phyloP scores from a whole-genome alignment of 2,113 vertebrate genomes.

The Psophia crepitans region DNA sequence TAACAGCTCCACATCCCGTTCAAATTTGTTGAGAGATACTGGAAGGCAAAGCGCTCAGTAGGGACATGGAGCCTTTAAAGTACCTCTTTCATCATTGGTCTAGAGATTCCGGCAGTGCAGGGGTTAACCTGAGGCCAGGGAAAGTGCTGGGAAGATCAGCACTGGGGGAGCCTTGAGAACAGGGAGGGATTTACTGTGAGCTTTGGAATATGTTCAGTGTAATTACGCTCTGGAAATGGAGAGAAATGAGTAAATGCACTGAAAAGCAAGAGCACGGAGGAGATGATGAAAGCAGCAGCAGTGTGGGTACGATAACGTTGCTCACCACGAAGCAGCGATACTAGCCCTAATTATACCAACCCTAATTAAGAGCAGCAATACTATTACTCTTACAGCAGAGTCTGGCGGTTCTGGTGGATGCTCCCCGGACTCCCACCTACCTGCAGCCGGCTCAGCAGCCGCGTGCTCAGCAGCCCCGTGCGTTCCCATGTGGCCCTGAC shows the following conservation, averaged over 20 bases:
- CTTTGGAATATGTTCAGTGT: background rate
- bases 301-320: accelerated
- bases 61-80: background rate
- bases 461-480: background rate
- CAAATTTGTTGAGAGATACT: background rate
- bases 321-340: accelerated
- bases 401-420: background rate
- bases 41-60: background rate
- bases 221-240: background rate
- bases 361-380: background rate
- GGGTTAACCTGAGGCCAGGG: background rate
- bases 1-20: background rate
- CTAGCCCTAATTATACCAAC: background rate
- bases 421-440: background rate
- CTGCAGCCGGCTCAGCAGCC: background rate
- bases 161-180: background rate
- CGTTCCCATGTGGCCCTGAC: accelerated
- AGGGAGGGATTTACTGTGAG: background rate
- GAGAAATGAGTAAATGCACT: background rate
- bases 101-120: background rate
- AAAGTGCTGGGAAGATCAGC: background rate
- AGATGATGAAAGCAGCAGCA: background rate
- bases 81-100: background rate
- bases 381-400: background rate
- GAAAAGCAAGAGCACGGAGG: background rate